These are phyloP conservation scores for Lasius fuliginosus DNA, from an alignment of 2,888 invertebrate species.

Conservation along the genomic window DNA sequence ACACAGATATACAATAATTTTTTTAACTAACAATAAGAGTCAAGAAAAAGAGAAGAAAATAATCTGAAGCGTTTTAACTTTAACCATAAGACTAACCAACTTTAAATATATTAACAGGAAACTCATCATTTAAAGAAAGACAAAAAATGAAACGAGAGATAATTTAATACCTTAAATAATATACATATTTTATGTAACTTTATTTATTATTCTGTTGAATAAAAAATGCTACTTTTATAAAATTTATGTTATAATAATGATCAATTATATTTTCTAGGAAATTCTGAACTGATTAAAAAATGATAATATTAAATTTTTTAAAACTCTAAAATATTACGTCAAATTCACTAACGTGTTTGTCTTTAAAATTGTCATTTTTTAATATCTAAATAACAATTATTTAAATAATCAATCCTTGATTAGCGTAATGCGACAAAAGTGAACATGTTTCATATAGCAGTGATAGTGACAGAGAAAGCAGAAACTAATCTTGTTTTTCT, in stretches of 20 bases:
- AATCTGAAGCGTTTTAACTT: too few species aligned
- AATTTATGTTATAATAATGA: neutral
- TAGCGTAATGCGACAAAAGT: neutral
- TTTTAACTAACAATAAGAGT: neutral
- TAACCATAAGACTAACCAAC: too few species aligned
- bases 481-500: slow-evolving; percentile 33
- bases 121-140: neutral
- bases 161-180: neutral
- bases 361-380: neutral
- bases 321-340: neutral
- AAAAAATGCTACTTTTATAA: neutral
- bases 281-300: neutral
- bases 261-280: neutral
- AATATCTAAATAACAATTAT: neutral
- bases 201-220: neutral
- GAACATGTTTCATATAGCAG: neutral
- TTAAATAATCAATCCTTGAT: neutral
- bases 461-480: slow-evolving; percentile 25
- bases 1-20: neutral
- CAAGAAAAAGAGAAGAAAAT: neutral
- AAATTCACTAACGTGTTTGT: neutral
- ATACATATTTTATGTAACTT: neutral
- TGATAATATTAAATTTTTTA: neutral
- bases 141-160: neutral
- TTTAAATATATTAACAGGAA: neutral